Evolutionary conservation across 35 echinoderm and acorn worm species (phyloP), one percentile per base, ranked within the genome.

Genomic region (Apostichopus californicus): DNA sequence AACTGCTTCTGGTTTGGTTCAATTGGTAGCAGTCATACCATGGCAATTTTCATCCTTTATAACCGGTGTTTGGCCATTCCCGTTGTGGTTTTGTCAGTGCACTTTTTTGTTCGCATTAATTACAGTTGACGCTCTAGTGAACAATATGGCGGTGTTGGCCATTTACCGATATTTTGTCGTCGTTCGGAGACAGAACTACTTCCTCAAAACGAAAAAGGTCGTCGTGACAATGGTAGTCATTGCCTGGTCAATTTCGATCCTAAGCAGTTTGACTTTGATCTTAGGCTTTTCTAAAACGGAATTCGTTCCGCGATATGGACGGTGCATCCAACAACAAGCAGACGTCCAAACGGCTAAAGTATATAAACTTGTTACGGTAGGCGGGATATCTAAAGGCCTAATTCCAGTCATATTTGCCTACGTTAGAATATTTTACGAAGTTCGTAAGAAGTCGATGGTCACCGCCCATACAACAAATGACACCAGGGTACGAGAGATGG

Each of bases 151-250:
- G 22, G 61, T 89, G 21, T 55, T 89, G 12, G 86, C 86, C 0
- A 89, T 89, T 72, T 89, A 89, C 60, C 86, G 86, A 7, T 89
- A 89, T 66, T 89, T 89, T 54, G 86, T 89, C 5, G 86, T 89
- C 23, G 86, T 89, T 21, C 57, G 86, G 12, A 68, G 86, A 73
- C 61, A 26, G 9, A 89, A 89, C 63, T 89, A 89, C 57, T 89
- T 89, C 22, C 64, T 89, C 6, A 68, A 64, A 68, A 72, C 34
- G 61, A 89, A 89, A 54, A 28, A 26, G 15, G 60, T 89, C 25
- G 86, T 89, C 18, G 28, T 89, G 7, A 72, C 34, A 5, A 89
- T 89, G 86, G 64, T 89, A 9, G 57, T 15, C 15, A 54, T 53
- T 10, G 86, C 57, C 4, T 89, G 86, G 86, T 24, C 52, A 13